Base-by-base conservation (phyloP, 1,140 invertebrate genomes). In the Ostrea edulis region DNA sequence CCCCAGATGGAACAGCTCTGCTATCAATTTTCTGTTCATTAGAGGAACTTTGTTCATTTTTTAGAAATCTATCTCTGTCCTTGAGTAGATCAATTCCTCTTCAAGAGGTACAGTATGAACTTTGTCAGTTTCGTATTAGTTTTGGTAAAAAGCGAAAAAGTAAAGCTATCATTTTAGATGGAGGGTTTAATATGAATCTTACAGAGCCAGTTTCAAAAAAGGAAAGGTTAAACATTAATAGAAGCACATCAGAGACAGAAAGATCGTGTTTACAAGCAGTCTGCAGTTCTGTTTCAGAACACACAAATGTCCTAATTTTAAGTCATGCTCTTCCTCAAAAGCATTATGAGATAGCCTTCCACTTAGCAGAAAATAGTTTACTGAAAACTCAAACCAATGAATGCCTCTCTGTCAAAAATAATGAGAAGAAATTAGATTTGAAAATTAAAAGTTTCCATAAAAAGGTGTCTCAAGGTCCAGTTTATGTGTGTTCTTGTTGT, bases 401-500 rank as follows among this genome's bases (percentile, higher is more conserved):
- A n/a, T n/a, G n/a, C n/a, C n/a, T n/a, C n/a, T n/a, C n/a, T n/a
- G n/a, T n/a, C n/a, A n/a, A n/a, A n/a, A n/a, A n/a, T n/a, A n/a
- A n/a, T n/a, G n/a, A n/a, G n/a, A n/a, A n/a, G n/a, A n/a, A n/a
- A n/a, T n/a, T n/a, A n/a, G n/a, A n/a, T n/a, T n/a, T n/a, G 44
- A 44, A 22, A 14, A 71, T 84, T 52, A 9, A 20, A 9, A 53
- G 11, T 83, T 88, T 88, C 54, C 84, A 88, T 53, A 5, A n/a
- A 44, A 52, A 54, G 51, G 55, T 82, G 11, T n/a, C 77, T n/a
- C n/a, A 65, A 3, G 88, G 88, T 20, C 85, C 88, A 54, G 8
- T n/a, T 7, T 89, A 71, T 81, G 22, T 86, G 7, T 90, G 89
- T n/a, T 29, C 82, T 35, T 90, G 54, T 55, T 90, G 89, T 83